Evolutionary conservation across 2,797 vertebrate genomes (phyloP), one percentile per base, ranked within the genome.

Genomic region (Pelodytes ibericus): DNA sequence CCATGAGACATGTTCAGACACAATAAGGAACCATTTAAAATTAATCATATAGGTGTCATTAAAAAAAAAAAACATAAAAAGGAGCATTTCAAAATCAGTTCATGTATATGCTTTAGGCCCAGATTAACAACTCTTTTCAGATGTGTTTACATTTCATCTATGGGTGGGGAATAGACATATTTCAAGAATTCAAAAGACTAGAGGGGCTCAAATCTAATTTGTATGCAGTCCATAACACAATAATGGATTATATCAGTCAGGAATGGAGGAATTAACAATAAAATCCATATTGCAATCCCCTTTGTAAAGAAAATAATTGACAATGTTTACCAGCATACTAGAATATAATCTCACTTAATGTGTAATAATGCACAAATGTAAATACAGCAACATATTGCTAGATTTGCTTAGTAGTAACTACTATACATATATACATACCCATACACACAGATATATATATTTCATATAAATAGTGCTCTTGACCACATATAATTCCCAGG

Each of bases 101-200:
- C 15, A 27, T 25, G n/a, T n/a, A 20, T 47, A 65, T 44, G 63
- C 39, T 67, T 51, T 57, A 68, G 73, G 39, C 73, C 25, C 39
- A 33, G 72, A 74, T 67, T 74, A 74, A 47, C 72, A 66, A 29
- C 13, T 57, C 16, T 26, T 68, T 58, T 24, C 13, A 33, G 1
- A 24, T 68, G 22, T 60, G 13, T 66, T 68, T 75, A 68, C 39
- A 68, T 75, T 59, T 51, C 11, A 10, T 58, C 51, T 59, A 39
- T 44, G 26, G 56, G 26, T 83, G 18, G 44, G 81, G 49, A 74
- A 31, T 58, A 47, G 51, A 44, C 53, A 26, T 41, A 65, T 59
- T 72, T 82, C n/a, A 75, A 68, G 51, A 75, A 61, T 4, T 71
- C 8, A n/a, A 81, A 39, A 5, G 31, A 59, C 41, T 49, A 67